Conservation (phyloP, 2,797 vertebrate genomes). For the Molossus molossus region DNA sequence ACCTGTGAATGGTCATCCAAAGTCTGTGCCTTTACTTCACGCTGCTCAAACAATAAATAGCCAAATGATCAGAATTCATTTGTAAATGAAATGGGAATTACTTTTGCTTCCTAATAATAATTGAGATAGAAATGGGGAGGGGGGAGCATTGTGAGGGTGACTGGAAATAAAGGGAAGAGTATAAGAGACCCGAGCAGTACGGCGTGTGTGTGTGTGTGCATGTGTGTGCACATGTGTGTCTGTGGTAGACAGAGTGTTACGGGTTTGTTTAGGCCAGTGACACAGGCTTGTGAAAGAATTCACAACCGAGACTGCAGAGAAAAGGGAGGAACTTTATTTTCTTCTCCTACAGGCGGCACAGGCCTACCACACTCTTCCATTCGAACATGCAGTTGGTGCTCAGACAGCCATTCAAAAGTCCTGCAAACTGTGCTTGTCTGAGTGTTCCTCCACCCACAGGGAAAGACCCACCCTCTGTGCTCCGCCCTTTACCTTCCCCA, state of each 20-base stretch:
- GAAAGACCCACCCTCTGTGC: background rate
- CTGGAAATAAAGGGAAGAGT: background rate
- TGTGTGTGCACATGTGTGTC: too few relatives aligned
- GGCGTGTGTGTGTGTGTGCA: too few relatives aligned
- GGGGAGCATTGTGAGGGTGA: background rate
- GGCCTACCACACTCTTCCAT: background rate
- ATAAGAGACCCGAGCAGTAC: background rate
- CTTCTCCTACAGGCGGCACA: too few relatives aligned
- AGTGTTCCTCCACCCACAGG: background rate
- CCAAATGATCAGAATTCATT: background rate
- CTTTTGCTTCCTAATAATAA: background rate
- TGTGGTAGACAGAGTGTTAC: too few relatives aligned
- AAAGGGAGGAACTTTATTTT: too few relatives aligned
- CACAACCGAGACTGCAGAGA: too few relatives aligned
- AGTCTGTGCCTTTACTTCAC: background rate
- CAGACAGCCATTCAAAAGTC: background rate
- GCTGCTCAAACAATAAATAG: background rate
- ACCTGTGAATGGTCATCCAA: background rate
- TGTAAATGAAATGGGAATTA: background rate
- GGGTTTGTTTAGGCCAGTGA: too few relatives aligned
- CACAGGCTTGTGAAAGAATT: too few relatives aligned
- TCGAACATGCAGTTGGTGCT: background rate
- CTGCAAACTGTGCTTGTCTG: background rate
- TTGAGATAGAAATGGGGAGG: background rate
- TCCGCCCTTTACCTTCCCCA: background rate